phyloP scores from a whole-genome alignment of 37 sponge, comb jelly and placozoan species.

The Mnemiopsis leidyi region DNA sequence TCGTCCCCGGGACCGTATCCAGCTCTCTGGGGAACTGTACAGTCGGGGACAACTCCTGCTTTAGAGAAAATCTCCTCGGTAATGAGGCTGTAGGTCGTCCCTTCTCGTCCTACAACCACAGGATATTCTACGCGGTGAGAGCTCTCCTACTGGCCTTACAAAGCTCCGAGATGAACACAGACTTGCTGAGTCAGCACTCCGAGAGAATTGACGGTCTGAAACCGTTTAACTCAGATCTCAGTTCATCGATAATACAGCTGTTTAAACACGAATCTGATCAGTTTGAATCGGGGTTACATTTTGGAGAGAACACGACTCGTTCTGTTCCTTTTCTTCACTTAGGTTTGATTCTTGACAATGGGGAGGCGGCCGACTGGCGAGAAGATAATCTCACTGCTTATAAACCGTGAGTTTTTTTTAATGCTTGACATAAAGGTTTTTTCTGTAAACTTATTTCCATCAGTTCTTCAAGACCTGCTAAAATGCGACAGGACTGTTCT shows the following conservation, averaged over 20 bases:
- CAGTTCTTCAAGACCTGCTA: too few species aligned
- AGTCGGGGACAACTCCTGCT: background rate
- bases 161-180: background rate
- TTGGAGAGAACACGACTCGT: background rate
- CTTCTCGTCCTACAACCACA: constrained; percentile 21
- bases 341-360: background rate
- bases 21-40: too few species aligned
- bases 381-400: background rate
- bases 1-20: too few species aligned
- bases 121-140: background rate
- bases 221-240: background rate
- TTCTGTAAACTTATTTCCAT: too few species aligned
- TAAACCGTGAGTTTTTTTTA: too few species aligned
- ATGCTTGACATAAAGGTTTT: too few species aligned
- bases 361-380: background rate
- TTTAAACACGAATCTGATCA: background rate
- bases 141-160: background rate
- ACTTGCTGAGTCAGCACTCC: background rate
- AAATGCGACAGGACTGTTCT: too few species aligned
- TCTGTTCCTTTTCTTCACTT: background rate
- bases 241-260: background rate
- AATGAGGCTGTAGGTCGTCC: background rate
- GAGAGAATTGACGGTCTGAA: background rate
- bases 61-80: background rate
- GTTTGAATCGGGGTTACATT: background rate